Evolutionary conservation across 2,113 vertebrate species (phyloP).

Genomic region (Prunella himalayana): DNA sequence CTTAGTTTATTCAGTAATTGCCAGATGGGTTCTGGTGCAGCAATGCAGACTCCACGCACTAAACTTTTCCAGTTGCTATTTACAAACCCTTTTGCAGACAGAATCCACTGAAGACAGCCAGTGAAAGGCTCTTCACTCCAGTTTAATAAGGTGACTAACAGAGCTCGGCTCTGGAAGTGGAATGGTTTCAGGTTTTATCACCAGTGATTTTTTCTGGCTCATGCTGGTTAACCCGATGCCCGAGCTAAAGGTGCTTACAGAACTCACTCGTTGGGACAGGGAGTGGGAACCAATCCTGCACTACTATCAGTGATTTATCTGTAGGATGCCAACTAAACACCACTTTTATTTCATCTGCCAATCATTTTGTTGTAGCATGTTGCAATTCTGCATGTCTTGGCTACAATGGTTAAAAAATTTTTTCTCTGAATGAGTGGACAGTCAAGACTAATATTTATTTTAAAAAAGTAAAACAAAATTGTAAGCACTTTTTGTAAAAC

Average conservation of each 20-base stretch:
- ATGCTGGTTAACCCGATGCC: neutral
- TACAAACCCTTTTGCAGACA: neutral
- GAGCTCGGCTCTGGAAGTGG: neutral
- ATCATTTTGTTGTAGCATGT: slow-evolving; percentile 77
- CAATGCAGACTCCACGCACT: neutral
- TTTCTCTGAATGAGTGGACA: slow-evolving; percentile 76
- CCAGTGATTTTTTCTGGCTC: neutral
- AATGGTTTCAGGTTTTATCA: neutral
- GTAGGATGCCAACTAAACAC: slow-evolving; percentile 58
- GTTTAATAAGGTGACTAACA: neutral
- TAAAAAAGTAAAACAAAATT: slow-evolving; percentile 82
- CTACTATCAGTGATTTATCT: neutral
- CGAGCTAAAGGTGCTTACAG: slow-evolving; percentile 55
- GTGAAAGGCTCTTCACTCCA: slow-evolving; percentile 1
- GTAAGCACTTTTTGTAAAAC: slow-evolving; percentile 95
- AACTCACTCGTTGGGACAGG: neutral
- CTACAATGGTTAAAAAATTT: slow-evolving; percentile 76
- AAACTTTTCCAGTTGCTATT: slow-evolving; percentile 39
- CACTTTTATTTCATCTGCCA: slow-evolving; percentile 66
- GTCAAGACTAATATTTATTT: slow-evolving; percentile 96
- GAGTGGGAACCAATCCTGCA: slow-evolving; percentile 29
- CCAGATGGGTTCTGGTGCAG: slow-evolving; percentile 44
- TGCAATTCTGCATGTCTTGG: slow-evolving; percentile 83
- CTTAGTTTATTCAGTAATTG: slow-evolving; percentile 49
- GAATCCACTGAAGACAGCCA: neutral